Conservation (phyloP, 2,113 vertebrate species). For the Microtus oregoni region DNA sequence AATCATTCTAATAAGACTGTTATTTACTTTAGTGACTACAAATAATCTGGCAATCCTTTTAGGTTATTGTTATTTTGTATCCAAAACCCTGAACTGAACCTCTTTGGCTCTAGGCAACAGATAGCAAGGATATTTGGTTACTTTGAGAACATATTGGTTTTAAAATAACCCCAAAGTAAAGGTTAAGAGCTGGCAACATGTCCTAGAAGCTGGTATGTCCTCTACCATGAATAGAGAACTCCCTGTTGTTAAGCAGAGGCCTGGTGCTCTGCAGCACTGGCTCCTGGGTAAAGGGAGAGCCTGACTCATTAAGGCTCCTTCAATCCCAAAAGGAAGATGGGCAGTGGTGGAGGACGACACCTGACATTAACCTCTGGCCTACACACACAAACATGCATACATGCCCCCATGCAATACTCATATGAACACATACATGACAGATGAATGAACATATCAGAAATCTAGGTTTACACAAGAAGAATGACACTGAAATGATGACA, state of each 20-base stretch:
- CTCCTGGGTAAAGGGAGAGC: not conserved
- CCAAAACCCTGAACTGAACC: slow-evolving; percentile 70
- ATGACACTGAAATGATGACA: slow-evolving; percentile 17
- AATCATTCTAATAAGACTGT: slow-evolving; percentile 64
- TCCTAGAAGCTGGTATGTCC: slow-evolving; percentile 63
- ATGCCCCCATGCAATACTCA: not conserved
- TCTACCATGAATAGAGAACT: slow-evolving; percentile 28
- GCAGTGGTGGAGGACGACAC: not conserved
- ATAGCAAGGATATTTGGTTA: slow-evolving; percentile 71
- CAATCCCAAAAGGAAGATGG: not conserved
- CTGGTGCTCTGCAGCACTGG: not conserved
- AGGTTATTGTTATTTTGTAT: slow-evolving; percentile 67
- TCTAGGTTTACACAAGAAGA: slow-evolving; percentile 28
- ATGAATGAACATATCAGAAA: not conserved
- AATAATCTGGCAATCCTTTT: slow-evolving; percentile 71
- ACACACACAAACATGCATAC: not conserved
- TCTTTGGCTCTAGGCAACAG: slow-evolving; percentile 62
- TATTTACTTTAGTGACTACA: slow-evolving; percentile 72
- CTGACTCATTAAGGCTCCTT: not conserved
- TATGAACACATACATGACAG: not conserved
- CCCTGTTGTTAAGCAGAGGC: not conserved
- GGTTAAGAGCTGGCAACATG: slow-evolving; percentile 54
- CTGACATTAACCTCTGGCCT: not conserved
- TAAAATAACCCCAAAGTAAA: slow-evolving; percentile 70
- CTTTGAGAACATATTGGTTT: slow-evolving; percentile 71